Conservation (phyloP, 2,888 invertebrate species). For the Heteromyza rotundicornis region DNA sequence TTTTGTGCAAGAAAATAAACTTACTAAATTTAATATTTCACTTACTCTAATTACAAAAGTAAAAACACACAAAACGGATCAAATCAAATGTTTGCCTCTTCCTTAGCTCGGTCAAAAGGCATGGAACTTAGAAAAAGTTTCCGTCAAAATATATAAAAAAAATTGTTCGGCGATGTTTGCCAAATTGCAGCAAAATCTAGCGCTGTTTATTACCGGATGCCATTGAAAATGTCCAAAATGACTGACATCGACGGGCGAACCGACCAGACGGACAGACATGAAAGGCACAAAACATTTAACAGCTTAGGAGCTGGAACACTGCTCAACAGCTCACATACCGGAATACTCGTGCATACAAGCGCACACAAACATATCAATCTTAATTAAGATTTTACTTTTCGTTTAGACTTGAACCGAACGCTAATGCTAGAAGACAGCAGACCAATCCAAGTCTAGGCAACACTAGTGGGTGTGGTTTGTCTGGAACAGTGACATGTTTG, state of each 20-base stretch:
- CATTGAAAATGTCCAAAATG: constrained; percentile 17
- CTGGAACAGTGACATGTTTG: no score
- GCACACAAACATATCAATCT: constrained; percentile 55
- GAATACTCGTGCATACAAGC: constrained; percentile 22
- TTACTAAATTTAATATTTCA: no score
- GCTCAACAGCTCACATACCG: background rate
- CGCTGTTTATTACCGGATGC: background rate
- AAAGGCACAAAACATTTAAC: background rate
- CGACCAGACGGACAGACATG: background rate
- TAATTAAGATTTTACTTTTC: constrained; percentile 55
- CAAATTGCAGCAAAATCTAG: no score
- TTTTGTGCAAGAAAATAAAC: no score
- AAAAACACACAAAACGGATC: background rate
- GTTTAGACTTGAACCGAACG: constrained; percentile 9
- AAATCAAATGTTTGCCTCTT: background rate
- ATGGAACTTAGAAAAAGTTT: no score
- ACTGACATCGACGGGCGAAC: constrained; percentile 16
- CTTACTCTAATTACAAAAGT: background rate
- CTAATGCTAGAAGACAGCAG: background rate
- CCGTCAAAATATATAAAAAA: no score
- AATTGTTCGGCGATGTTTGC: no score
- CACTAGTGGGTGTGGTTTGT: background rate
- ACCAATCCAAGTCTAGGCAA: no score
- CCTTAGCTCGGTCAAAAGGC: background rate
- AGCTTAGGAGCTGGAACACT: background rate